A percentile compares a stretch with the other conserved stretches of the same genome.
phyloP scores from a whole-genome alignment of 2,113 vertebrate species.

The Malurus melanocephalus region DNA sequence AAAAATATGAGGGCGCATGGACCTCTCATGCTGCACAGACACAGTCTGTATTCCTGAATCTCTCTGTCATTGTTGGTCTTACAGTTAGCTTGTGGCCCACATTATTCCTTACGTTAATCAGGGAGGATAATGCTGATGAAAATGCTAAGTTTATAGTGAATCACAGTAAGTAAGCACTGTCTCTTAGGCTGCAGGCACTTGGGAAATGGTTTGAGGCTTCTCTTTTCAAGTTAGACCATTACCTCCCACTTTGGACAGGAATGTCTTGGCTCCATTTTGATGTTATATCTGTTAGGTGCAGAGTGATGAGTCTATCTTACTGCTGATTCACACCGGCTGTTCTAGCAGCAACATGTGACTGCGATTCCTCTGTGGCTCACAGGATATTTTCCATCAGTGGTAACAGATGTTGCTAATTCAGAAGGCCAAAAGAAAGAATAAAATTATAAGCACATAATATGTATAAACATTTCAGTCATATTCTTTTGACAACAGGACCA shows the following conservation, averaged over 20 bases:
- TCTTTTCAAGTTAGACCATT: constrained; percentile 3
- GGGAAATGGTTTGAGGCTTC: not conserved
- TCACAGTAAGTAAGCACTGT: not conserved
- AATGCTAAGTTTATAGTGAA: not conserved
- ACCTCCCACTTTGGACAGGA: constrained; percentile 67
- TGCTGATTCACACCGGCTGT: constrained; percentile 65
- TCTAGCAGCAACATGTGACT: constrained; percentile 60
- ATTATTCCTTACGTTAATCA: not conserved
- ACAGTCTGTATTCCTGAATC: not conserved
- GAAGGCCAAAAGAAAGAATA: constrained; percentile 45
- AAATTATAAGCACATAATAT: constrained; percentile 39
- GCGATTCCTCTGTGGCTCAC: constrained; percentile 55
- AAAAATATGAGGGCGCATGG: not conserved
- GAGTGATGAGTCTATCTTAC: constrained; percentile 72
- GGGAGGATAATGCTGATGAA: not conserved
- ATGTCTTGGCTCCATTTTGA: constrained; percentile 66
- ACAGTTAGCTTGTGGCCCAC: not conserved
- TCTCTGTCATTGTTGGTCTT: not conserved
- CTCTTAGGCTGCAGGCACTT: not conserved
- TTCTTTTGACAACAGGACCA: not conserved
- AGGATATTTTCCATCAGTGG: constrained; percentile 66
- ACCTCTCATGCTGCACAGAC: not conserved
- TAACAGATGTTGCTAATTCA: constrained; percentile 67
- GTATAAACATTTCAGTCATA: constrained; percentile 14
- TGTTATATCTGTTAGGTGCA: constrained; percentile 69